phyloP scores from a whole-genome alignment of 2,797 vertebrate genomes.

The Syngnathus acus region DNA sequence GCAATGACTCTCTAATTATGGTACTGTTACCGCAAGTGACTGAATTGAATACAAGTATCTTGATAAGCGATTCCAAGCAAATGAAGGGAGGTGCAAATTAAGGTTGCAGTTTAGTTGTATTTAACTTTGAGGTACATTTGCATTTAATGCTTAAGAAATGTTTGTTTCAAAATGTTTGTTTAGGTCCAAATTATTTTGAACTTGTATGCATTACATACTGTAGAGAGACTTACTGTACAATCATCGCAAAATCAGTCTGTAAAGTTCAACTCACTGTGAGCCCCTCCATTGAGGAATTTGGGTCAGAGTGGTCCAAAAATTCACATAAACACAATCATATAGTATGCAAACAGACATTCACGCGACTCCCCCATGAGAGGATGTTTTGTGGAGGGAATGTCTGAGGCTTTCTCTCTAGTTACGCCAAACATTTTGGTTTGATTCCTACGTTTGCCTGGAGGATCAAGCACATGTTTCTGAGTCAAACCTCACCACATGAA shows the following conservation, averaged over 20 bases:
- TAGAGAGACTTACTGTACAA: conserved; percentile 8
- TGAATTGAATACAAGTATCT: too few relatives aligned
- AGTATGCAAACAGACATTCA: conserved; percentile 31
- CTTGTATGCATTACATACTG: neutral
- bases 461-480: neutral
- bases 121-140: neutral
- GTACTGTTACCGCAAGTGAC: too few relatives aligned
- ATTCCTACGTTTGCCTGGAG: conserved; percentile 35
- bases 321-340: conserved; percentile 29
- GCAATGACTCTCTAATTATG: too few relatives aligned
- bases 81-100: too few relatives aligned
- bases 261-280: conserved; percentile 40
- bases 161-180: neutral
- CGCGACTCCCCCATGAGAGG: conserved; percentile 51
- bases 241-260: conserved; percentile 14
- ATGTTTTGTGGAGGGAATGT: conserved; percentile 67
- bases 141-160: neutral
- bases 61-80: too few relatives aligned
- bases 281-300: conserved; percentile 42
- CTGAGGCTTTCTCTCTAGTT: conserved; percentile 50
- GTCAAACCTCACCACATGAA: conserved; percentile 21
- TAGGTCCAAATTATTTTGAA: neutral
- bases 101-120: neutral
- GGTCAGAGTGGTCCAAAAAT: conserved; percentile 32
- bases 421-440: conserved; percentile 38